Base-by-base conservation (phyloP, 2,797 vertebrate species). In the Petrocephalus sullivani region DNA sequence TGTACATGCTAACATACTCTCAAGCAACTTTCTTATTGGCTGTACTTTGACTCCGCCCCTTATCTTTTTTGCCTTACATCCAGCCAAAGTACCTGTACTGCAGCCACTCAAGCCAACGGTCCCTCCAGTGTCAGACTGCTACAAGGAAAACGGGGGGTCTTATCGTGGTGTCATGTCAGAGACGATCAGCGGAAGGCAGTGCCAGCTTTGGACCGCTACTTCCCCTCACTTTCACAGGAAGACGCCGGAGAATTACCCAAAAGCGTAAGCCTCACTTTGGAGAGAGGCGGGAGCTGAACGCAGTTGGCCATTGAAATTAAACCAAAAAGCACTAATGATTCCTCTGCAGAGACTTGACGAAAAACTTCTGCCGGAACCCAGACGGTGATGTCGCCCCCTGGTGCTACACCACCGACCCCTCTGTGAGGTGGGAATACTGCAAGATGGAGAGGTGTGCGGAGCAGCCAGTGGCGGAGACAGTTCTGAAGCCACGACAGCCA, bases 311-410 rank as follows among this genome's bases (percentile, higher is more conserved):
- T 4, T n/a, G n/a, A 53, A n/a, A 23, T 83, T 53, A 53, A 51
- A 54, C 49, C n/a, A 12, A 28, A 12, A 53, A 53, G 7, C n/a
- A 51, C 16, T 83, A 14, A 19, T 21, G 23, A 51, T 28, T 83
- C 21, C n/a, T 83, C 81, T 14, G 9, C 93, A 99, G 97, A 0
- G 96, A 95, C 91, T 92, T 98, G 92, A 95, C 49, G 81, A 95
- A 94, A 90, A 99, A 99, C 92, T 94, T 97, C 89, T 99, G 98
- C 92, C 96, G 98, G 92, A 99, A 99, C 90, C 98, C 98, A 0
- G 98, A 99, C 0, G 91, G 16, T 0, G 98, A 99, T 88, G 92
- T 60, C 3, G 93, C 96, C 1, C 98, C 98, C 0, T 99, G 98
- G 98, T 99, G 98, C 88, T 99, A 94, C 91, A 99, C 98, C n/a